Percentiles rank a stretch among this genome's conserved stretches.
phyloP scores from a whole-genome alignment of 1,140 invertebrate species.

The Aphis craccivora region DNA sequence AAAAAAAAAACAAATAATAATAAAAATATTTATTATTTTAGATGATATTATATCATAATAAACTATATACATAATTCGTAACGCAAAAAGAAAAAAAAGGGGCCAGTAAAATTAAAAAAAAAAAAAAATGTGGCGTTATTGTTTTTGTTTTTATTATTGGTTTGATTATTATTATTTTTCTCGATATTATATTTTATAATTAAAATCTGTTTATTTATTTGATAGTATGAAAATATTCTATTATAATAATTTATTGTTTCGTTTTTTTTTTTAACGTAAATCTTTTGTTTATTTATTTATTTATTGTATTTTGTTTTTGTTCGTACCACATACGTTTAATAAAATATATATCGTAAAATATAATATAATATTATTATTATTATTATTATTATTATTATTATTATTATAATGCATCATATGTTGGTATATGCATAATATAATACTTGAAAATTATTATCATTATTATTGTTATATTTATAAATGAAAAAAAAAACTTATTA shows the following conservation, averaged over 20 bases:
- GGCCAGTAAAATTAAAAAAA: slow-evolving; percentile 38
- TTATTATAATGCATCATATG: not conserved
- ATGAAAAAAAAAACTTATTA: slow-evolving; percentile 13
- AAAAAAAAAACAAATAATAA: too few relatives aligned
- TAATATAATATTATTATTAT: not conserved
- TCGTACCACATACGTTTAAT: not conserved
- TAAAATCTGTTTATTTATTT: slow-evolving; percentile 6
- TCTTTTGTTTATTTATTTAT: not conserved
- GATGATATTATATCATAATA: not conserved
- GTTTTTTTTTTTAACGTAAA: not conserved
- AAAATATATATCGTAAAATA: not conserved
- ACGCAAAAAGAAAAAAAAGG: slow-evolving; percentile 28
- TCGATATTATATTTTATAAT: not conserved
- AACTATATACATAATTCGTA: not conserved
- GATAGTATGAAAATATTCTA: not conserved
- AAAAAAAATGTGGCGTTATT: not conserved
- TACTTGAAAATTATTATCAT: not conserved
- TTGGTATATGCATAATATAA: not conserved
- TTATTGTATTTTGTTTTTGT: slow-evolving; percentile 25
- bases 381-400: not conserved
- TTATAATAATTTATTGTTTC: not conserved
- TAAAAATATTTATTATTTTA: not conserved
- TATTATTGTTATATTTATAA: slow-evolving; percentile 39
- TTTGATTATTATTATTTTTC: slow-evolving; percentile 29
- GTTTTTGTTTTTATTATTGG: not conserved